Evolutionary conservation across 2,888 invertebrate genomes (phyloP), one percentile per base, ranked within the genome.

Genomic region (Andricus quercusramuli): DNA sequence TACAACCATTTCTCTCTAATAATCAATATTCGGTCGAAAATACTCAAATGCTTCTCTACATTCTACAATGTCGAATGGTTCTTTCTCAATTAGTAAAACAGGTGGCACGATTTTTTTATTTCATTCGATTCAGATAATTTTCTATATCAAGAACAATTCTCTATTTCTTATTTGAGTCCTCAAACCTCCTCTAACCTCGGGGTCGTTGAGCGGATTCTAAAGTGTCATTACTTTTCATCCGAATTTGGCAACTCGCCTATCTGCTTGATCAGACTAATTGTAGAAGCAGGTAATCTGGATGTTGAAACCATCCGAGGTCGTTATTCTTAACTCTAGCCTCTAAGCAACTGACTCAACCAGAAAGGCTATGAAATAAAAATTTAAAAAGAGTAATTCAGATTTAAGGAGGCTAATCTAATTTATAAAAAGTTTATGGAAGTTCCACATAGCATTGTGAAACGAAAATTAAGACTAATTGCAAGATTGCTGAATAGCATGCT

Each of bases 231-330:
- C 64, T 64, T 64, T 64, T 64, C 64, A 64, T 64, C 29, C 29
- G 17, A 64, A 17, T 64, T 29, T 64, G 64, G 64, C 64, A 64
- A 64, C 17, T 64, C 64, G 64, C 64, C 64, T 64, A 64, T 64
- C 64, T 6, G 29, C 64, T 29, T 64, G 13, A 64, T 25, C 64
- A 25, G 29, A 29, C 64, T 64, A 64, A 64, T 64, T 64, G 64
- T 64, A 64, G 64, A 64, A 64, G 64, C 64, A 64, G 64, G 29
- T 29, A 64, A 64, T 64, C 64, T 29, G 64, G 64, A 64, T 64
- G 64, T 64, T 64, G 64, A 29, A 64, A 64, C 17, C 29, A 64
- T 29, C 29, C 29, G 29, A 64, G 17, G 29, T 25, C 64, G 29
- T 64, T 64, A 64, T 64, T 64, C 64, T 64, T 64, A 64, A 64